Base-by-base conservation (phyloP, 2,888 invertebrate genomes). In the Drosophila vallismaia region DNA sequence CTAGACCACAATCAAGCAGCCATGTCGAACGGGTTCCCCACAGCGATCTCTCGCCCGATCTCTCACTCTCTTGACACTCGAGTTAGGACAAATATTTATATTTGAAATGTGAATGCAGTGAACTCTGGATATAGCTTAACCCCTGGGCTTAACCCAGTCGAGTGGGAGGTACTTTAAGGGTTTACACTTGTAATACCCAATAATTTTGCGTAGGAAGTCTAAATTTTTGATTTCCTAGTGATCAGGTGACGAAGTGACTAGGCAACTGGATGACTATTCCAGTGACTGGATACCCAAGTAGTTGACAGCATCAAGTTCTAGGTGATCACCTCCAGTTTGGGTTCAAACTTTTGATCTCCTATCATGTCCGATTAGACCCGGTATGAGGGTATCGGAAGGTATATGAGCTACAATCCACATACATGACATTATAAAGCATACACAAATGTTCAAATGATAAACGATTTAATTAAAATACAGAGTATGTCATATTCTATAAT, bases 301-400 rank as follows among this genome's bases (percentile, higher is more conserved):
- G 36, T 12, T 45, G 44, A 28, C 49, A 49, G 26, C 28, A 40
- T 28, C 42, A 33, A 14, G 50, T 33, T 60, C 51, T 60, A 63
- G 62, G 63, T 51, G 49, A 50, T 33, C 44, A 4, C 31, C 48
- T 28, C 31, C 7, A 40, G 38, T 46, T 40, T 14, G 40, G 14
- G 40, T 44, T 62, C 49, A 57, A 50, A 29, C 63, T 50, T n/a
- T 63, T 63, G 50, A 50, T 60, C 29, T 38, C 36, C 26, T 31
- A 7, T n/a, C 46, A 46, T 10, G 46, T 46, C 28, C 6, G 28
- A 28, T 28, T 28, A 28, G 28, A 28, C 4, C 4, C 28, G 28
- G 28, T 4, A 28, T 6, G 6, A 36, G 36, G n/a, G 36, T 36
- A 36, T 36, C 12, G 5, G 6, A n/a, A 2, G 36, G 36, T 36